These are phyloP conservation scores for Poecilia gillii DNA, from an alignment of 2,797 vertebrate genomes.

Conservation along the genomic window DNA sequence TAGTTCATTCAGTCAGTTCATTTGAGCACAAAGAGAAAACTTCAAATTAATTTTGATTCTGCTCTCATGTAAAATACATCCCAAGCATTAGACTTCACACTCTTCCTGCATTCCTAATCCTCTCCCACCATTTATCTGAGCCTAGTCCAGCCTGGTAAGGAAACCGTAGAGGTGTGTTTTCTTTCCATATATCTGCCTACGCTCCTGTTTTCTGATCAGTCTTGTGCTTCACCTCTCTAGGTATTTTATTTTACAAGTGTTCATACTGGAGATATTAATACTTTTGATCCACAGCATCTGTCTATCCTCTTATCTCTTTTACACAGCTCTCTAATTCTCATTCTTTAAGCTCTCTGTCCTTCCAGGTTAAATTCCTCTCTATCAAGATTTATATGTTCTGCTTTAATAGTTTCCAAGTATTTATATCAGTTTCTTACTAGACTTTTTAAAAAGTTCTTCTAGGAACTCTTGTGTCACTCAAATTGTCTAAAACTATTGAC, in stretches of 20 bases:
- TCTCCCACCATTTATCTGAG: constrained; percentile 33
- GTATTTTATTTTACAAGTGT: constrained; percentile 63
- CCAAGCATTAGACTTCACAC: constrained; percentile 65
- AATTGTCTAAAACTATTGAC: not conserved
- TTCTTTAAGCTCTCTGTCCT: constrained; percentile 13
- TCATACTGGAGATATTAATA: constrained; percentile 74
- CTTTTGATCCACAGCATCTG: constrained; percentile 31
- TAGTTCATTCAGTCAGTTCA: constrained; percentile 15
- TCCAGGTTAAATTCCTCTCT: constrained; percentile 19
- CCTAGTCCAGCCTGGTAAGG: constrained; percentile 28
- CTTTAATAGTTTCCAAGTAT: constrained; percentile 43
- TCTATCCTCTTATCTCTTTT: constrained; percentile 26
- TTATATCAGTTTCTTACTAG: constrained; percentile 30
- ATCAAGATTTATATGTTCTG: constrained; percentile 42
- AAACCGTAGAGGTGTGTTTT: constrained; percentile 72
- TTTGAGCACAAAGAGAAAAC: constrained; percentile 60
- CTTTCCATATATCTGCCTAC: constrained; percentile 64
- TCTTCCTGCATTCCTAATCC: constrained; percentile 55
- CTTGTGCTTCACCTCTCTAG: constrained; percentile 29
- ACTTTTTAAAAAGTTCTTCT: not conserved
- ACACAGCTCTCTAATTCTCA: constrained; percentile 16
- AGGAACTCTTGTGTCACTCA: constrained; percentile 33
- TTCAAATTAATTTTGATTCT: constrained; percentile 76
- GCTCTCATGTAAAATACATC: constrained; percentile 77
- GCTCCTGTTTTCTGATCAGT: constrained; percentile 68